Evolutionary conservation across 1,140 invertebrate genomes (phyloP), one percentile per base, ranked within the genome.

Genomic region (Lepeophtheirus salmonis): DNA sequence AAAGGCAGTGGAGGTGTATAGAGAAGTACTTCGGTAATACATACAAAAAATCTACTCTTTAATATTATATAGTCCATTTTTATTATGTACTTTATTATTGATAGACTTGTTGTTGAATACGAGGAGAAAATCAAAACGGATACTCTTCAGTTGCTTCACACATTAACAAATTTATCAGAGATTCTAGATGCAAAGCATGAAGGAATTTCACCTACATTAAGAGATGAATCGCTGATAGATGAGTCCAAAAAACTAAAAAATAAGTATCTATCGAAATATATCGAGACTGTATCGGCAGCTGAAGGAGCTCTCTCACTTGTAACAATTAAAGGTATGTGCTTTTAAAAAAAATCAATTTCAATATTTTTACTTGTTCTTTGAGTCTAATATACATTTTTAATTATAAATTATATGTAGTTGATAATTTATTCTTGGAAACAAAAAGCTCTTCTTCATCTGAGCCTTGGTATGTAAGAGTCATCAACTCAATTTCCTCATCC

Each of bases 91-190:
- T n/a, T n/a, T n/a, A n/a, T n/a, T 16, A 25, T 59, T 12, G 17
- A 14, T 48, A 59, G 51, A 63, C 30, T 41, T 17, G 71, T 74
- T 2, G 71, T 76, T 21, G 73, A 79, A 65, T 74, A 79, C 66
- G 73, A 75, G 58, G 68, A 69, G 20, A 60, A 69, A 53, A 66
- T 80, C 21, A 71, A 76, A 62, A 76, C 77, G 12, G 79, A 81
- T 66, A 72, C 74, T 12, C 67, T 79, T 10, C 78, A 80, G 64
- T 73, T 78, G 64, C 76, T 85, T 22, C 83, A 86, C 70, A 76
- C 81, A 0, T 67, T 82, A 54, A 73, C 81, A 64, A 86, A 86
- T 69, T 69, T 84, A 21, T 67, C 74, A 6, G 75, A 81, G 67
- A 61, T 78, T 1, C 50, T 78, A 2, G 68, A 72, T 67, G 56